phyloP scores from a whole-genome alignment of 2,113 vertebrate genomes.

The Circaetus gallicus region DNA sequence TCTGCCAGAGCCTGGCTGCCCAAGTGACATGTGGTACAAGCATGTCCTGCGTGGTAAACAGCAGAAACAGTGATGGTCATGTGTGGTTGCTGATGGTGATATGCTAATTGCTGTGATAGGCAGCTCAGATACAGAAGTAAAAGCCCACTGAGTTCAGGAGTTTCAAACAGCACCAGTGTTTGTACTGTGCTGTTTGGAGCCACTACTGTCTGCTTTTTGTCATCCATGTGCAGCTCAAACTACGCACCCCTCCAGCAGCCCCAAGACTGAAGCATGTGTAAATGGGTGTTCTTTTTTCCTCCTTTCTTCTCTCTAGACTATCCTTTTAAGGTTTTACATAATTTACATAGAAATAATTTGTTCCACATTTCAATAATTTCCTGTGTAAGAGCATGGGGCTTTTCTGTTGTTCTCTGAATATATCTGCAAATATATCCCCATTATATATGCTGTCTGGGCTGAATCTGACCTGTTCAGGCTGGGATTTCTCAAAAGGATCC shows the following conservation, averaged over 20 bases:
- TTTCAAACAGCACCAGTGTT: background rate
- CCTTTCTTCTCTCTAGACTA: background rate
- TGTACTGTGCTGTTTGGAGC: background rate
- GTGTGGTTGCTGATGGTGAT: background rate
- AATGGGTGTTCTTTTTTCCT: background rate
- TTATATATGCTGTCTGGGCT: background rate
- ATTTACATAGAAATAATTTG: conserved; percentile 18
- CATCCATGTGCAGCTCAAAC: background rate
- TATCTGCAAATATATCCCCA: background rate
- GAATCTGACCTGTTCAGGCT: background rate
- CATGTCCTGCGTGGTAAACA: background rate
- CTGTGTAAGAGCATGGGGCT: background rate
- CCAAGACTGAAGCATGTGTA: background rate
- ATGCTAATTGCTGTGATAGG: background rate
- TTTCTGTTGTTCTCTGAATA: background rate
- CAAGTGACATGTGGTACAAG: no score
- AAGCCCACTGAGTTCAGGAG: background rate
- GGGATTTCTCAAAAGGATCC: background rate
- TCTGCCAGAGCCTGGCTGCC: background rate
- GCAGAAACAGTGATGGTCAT: background rate
- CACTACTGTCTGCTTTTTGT: background rate
- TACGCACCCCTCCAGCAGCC: background rate
- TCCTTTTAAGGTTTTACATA: background rate
- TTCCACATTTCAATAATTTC: conserved; percentile 26
- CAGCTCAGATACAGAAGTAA: background rate